phyloP scores from a whole-genome alignment of 2,888 invertebrate species.

The Nephrocerus scutellatus region DNA sequence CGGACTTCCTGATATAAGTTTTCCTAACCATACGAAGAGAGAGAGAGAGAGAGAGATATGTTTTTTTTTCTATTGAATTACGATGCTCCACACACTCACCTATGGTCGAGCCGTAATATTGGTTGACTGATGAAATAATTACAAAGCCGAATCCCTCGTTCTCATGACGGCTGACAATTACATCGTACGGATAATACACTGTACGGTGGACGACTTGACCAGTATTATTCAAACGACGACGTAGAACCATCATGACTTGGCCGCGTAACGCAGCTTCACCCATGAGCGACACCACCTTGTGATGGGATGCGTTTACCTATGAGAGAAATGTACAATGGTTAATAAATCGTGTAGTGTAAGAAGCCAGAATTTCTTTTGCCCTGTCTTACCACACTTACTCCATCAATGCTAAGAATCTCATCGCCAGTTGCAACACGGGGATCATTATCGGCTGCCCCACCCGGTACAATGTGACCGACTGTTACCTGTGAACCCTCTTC shows the following conservation, averaged over 20 bases:
- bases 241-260: conserved; percentile 72
- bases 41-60: no score
- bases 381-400: conserved; percentile 62
- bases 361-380: neutral
- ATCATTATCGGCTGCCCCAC: conserved; percentile 89
- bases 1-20: conserved; percentile 91
- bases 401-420: conserved; percentile 90
- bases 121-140: conserved; percentile 91
- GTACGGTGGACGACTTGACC: no score
- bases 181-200: conserved; percentile 69
- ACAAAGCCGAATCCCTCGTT: conserved; percentile 99
- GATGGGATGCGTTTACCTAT: conserved; percentile 74
- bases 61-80: no score
- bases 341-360: neutral
- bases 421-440: conserved; percentile 87
- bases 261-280: conserved; percentile 81
- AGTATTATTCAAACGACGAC: conserved; percentile 53
- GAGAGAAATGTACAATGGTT: conserved; percentile 23
- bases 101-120: conserved; percentile 70
- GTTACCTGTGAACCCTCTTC: conserved; percentile 96
- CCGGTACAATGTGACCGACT: conserved; percentile 93
- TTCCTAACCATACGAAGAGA: no score
- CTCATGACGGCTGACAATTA: conserved; percentile 81
- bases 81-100: no score
- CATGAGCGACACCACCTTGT: conserved; percentile 88